Evolutionary conservation across 2,888 invertebrate genomes (phyloP), one percentile per base, ranked within the genome.

Genomic region (Mythimna pallens): DNA sequence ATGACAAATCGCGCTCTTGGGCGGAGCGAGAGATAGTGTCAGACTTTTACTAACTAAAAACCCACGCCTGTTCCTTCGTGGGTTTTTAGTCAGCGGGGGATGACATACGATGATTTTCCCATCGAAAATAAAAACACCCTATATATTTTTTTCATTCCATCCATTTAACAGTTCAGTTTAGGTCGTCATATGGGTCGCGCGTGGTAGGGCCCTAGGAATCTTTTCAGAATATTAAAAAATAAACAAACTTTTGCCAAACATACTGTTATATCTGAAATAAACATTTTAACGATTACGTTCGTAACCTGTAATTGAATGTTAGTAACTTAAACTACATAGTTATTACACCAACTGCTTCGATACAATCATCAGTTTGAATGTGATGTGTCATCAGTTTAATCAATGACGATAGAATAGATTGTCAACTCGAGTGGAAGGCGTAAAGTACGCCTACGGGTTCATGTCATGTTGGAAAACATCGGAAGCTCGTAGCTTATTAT

Each of bases 331-430:
- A 69, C 36, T 55, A 78, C 59, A 34, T 40, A 79, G 54, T 59
- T 59, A 8, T 20, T 22, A 52, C 30, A 70, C 8, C 47, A 34
- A 54, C 14, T 34, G 22, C 43, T 36, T 50, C 30, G 81, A 81
- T 69, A 69, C 36, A 61, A 81, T 69, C 82, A 12, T n/a, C n/a
- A n/a, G n/a, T n/a, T n/a, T n/a, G n/a, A n/a, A 7, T 25, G 47
- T 61, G 30, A 70, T 65, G 77, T 81, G 34, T 81, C 69, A 81
- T 69, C 69, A 57, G 20, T 81, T 55, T 55, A 77, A 69, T 78
- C 77, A 61, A 77, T 65, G 52, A 54, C 65, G 77, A 81, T 81
- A 81, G 25, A 68, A 68, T 78, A 81, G 64, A 81, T 81, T 78
- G 78, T 78, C 78, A 76, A 76, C 50, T 68, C 77, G 64, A 22